Evolutionary conservation across 2,888 invertebrate genomes (phyloP), one percentile per base, ranked within the genome.

Genomic region (Mythimna impura): DNA sequence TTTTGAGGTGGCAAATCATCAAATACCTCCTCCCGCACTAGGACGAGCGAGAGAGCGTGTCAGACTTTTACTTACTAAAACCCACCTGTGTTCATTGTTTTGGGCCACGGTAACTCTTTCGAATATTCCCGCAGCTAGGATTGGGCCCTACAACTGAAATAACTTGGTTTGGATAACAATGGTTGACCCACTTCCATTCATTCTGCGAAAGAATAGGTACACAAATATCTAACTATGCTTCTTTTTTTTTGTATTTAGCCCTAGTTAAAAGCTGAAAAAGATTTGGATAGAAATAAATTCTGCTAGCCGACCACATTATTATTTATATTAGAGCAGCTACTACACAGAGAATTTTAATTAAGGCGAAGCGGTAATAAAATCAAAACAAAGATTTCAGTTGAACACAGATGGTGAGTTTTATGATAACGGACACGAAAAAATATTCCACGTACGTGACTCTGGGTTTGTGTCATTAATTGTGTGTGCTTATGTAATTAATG

Each of bases 331-430:
- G 70, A 86, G 71, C 73, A 84, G 76, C 78, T 22, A 81, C 79
- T 81, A 80, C 86, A 83, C 82, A 84, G 88, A 81, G 87, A 91
- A 89, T 90, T 91, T 92, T 92, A 92, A 93, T 92, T 90, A 93
- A 88, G 82, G 84, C 84, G 79, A 86, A 81, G 72, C 73, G 73
- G 86, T 84, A 88, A 91, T 90, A 89, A 91, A 91, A 92, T 89
- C 89, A 87, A 90, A 92, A 89, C 88, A 89, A 87, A 88, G 71
- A 82, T 86, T 86, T 82, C 78, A 83, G 81, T 87, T 88, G n/a
- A 86, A 86, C 86, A 77, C 73, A 47, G 76, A 82, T 82, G 82
- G 78, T 76, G 76, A 83, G 80, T 76, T 83, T 80, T 71, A 71
- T 66, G 61, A 71, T 70, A 73, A 69, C 36, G 55, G 22, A 36